These are phyloP conservation scores for Cotesia glomerata DNA, from an alignment of 1,140 invertebrate species.

Conservation along the genomic window DNA sequence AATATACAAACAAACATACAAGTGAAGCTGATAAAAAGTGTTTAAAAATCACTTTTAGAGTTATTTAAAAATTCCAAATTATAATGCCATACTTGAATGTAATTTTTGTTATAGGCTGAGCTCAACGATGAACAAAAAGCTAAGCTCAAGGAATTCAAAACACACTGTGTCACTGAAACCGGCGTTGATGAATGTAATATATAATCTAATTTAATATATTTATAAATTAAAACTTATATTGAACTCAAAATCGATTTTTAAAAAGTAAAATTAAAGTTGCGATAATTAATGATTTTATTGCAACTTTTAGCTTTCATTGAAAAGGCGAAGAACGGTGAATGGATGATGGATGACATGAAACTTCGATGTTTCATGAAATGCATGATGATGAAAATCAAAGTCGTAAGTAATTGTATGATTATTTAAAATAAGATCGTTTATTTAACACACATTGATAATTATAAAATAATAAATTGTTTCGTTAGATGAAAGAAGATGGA, in stretches of 20 bases:
- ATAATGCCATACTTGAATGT: neutral
- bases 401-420: conserved; percentile 30
- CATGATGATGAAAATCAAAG: conserved; percentile 36
- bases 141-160: conserved; percentile 5
- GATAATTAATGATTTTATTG: neutral
- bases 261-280: neutral
- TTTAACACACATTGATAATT: neutral
- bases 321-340: neutral
- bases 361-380: conserved; percentile 36
- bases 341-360: conserved; percentile 27
- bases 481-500: neutral
- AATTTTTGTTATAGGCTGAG: neutral
- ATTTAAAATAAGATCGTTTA: neutral
- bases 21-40: too few species aligned
- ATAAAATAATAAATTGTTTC: neutral
- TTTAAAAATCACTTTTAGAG: too few species aligned
- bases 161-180: conserved; percentile 17
- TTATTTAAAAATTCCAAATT: too few species aligned
- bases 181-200: conserved; percentile 16
- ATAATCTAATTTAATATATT: neutral
- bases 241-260: neutral
- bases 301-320: neutral
- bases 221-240: neutral
- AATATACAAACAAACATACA: too few species aligned
- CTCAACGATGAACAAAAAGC: neutral